These are phyloP conservation scores for Phallusia fumigata DNA, from an alignment of 23 tunicate genomes.

Conservation along the genomic window DNA sequence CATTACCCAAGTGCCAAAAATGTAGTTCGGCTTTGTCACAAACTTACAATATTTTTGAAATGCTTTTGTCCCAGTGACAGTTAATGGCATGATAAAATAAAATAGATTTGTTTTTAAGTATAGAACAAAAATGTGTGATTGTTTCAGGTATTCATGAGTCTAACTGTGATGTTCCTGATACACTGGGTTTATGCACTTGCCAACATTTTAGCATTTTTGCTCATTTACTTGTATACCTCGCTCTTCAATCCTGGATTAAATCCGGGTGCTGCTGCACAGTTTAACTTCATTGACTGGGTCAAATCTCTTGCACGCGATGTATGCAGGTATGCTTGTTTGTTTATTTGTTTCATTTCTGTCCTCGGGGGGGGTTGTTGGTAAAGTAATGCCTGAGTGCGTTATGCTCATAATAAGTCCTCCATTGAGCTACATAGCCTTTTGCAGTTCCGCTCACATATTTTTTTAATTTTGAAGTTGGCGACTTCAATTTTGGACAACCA, in stretches of 20 bases:
- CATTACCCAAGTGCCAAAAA: too few species aligned
- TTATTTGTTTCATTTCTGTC: not conserved
- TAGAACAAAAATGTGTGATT: not conserved
- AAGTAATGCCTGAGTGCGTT: too few species aligned
- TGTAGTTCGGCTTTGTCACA: too few species aligned
- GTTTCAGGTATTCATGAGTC: slow-evolving; percentile 59
- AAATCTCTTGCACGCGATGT: slow-evolving; percentile 10
- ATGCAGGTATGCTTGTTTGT: slow-evolving; percentile 25
- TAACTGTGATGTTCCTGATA: slow-evolving; percentile 87
- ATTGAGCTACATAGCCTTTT: too few species aligned
- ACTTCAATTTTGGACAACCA: too few species aligned
- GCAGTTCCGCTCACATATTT: too few species aligned
- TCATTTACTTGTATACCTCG: slow-evolving; percentile 75
- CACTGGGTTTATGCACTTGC: slow-evolving; percentile 93
- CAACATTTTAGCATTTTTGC: slow-evolving; percentile 77
- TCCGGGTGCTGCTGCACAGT: slow-evolving; percentile 80
- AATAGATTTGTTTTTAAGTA: not conserved
- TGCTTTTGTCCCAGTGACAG: too few species aligned
- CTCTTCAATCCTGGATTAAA: slow-evolving; percentile 67
- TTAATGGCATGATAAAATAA: too few species aligned
- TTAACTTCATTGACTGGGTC: slow-evolving; percentile 74
- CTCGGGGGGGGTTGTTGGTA: too few species aligned
- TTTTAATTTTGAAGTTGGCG: too few species aligned
- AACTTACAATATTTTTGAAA: too few species aligned
- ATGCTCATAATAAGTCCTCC: too few species aligned